Evolutionary conservation across 23 tunicate genomes (phyloP), one percentile per base, ranked within the genome.

Genomic region (Trididemnum nubilum): DNA sequence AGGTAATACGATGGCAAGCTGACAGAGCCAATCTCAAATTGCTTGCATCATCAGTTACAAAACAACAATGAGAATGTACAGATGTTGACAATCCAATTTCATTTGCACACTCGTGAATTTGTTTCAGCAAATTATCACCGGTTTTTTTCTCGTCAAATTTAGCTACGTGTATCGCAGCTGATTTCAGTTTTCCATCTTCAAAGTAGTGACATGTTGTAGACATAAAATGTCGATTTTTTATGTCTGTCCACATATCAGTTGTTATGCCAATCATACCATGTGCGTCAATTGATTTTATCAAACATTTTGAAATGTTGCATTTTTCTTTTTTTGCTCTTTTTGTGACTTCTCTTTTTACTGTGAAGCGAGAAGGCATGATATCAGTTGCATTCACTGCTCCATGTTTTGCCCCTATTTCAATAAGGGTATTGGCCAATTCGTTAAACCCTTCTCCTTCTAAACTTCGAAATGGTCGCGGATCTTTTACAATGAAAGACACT

Each of bases 361-460:
- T 44, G 54, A 44, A 44, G 54, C 67, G 27, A 21, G 67, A 61
- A 61, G 67, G 67, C 29, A 61, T 21, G 5, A 61, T 4, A 12
- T 61, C 67, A n/a, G 15, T 26, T 4, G 26, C 29, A 61, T 61
- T 25, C 27, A 61, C 67, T 21, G 5, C 27, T 25, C 67, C 67
- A 61, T 61, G 29, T 22, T 61, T 61, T 21, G 67, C 67, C n/a
- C 67, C 67, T 15, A 61, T 61, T 21, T 25, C 29, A 12, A 61
- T 12, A 5, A 61, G 4, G 5, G 27, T 61, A 21, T 61, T 61
- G 67, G 67, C 67, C 27, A 61, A 22, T 21, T 61, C 67, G 4
- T 22, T 15, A n/a, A 61, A 21, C n/a, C 67, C 67, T 61, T 61
- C 67, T 4, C 26, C 67, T 61, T 61, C 67, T 61, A 61, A 61